Evolutionary conservation across 2,888 invertebrate species (phyloP).

Genomic region (Cataglyphis cursor): DNA sequence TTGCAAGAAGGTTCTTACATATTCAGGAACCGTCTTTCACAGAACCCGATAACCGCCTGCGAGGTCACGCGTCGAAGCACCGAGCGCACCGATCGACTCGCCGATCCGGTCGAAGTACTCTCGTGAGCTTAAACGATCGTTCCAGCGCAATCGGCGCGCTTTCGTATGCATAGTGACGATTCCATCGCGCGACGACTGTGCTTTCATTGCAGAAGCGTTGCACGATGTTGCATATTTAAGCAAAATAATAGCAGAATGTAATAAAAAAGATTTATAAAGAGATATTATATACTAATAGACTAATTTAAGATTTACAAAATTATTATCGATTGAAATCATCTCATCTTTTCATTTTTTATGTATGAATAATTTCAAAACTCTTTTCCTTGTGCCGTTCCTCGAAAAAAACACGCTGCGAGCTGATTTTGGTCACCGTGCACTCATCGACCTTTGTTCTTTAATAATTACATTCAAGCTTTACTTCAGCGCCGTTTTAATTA

Average conservation of each 20-base stretch:
- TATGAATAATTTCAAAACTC: neutral
- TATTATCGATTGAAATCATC: neutral
- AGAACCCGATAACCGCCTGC: conserved; percentile 76
- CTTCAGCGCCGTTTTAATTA: conserved; percentile 22
- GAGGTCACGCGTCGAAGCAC: conserved; percentile 77
- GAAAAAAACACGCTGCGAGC: too few relatives aligned
- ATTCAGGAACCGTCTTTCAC: conserved; percentile 78
- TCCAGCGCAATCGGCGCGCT: conserved; percentile 34
- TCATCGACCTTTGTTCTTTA: neutral
- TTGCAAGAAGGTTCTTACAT: conserved; percentile 70
- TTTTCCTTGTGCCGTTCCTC: too few relatives aligned
- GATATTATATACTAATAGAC: neutral
- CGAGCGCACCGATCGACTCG: conserved; percentile 65
- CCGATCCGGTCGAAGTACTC: conserved; percentile 55
- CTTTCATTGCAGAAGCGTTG: conserved; percentile 22
- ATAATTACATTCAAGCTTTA: conserved; percentile 4
- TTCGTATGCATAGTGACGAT: conserved; percentile 39
- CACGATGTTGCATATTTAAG: neutral
- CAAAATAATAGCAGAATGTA: neutral
- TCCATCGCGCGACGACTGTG: conserved; percentile 37
- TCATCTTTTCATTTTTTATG: neutral
- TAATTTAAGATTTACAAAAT: neutral
- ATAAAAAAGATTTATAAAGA: neutral
- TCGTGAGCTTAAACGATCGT: conserved; percentile 54
- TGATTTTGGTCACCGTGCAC: too few relatives aligned